Evolutionary conservation across 2,888 invertebrate genomes (phyloP), one percentile per base, ranked within the genome.

Genomic region (Callyntrura sp.): DNA sequence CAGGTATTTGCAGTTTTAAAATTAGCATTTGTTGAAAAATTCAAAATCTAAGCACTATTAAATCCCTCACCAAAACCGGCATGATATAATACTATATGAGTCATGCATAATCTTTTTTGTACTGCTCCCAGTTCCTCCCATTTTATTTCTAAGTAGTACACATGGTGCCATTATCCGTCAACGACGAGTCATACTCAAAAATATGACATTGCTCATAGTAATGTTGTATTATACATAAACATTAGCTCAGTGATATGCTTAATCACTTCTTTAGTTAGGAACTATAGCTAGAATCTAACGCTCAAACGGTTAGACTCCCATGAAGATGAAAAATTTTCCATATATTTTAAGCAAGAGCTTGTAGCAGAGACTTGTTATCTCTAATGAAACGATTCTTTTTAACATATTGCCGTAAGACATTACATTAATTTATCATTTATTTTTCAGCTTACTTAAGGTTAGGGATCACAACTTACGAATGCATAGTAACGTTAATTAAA

Each of bases 21-120:
- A 76, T 76, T 76, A 76, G 51, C 73, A 48, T 17, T 73, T 73
- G 48, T 51, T 51, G 51, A 35, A 35, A 35, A 35, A 76, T 76
- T 51, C 51, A 51, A 65, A 65, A 6, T 35, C 35, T 35, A 35
- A 35, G 35, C 35, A 55, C 55, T n/a, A 55, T 14, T 65, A 65
- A 51, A 55, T 25, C 5, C 20, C 11, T 43, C 70, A 45, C 17
- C 20, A 8, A 11, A 51, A 51, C 5, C 11, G n/a, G 11, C 51
- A 51, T 51, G 1, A 51, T 51, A 51, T 51, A 2, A 51, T 2
- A 5, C 51, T n/a, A 25, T 17, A 73, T 73, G 76, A 76, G 25
- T 76, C 76, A 76, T 70, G 43, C n/a, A 43, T 51, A 25, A 55
- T 76, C 23, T 70, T 70, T 70, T 76, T 28, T 51, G 8, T 25